Conservation (phyloP, 1,140 invertebrate species). For the Apis florea region DNA sequence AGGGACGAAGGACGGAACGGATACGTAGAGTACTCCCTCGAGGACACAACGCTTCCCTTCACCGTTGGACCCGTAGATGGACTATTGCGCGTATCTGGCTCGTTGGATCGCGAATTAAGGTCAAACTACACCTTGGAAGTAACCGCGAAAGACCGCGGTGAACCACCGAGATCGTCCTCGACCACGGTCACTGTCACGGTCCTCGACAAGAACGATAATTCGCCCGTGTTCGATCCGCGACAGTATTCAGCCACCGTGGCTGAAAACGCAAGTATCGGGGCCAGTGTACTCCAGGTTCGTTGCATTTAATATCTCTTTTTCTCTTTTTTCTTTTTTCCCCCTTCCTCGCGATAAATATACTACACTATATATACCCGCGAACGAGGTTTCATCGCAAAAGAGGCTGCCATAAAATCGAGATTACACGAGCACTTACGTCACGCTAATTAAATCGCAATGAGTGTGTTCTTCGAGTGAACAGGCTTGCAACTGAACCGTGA, state of each 20-base stretch:
- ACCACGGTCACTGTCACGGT: slow-evolving; percentile 88
- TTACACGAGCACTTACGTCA: slow-evolving; percentile 6
- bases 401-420: background rate
- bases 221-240: slow-evolving; percentile 92
- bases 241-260: slow-evolving; percentile 93
- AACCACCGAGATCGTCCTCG: slow-evolving; percentile 88
- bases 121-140: slow-evolving; percentile 91
- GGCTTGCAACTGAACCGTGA: background rate
- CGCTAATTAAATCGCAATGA: background rate
- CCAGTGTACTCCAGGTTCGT: slow-evolving; percentile 90
- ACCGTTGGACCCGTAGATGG: slow-evolving; percentile 93
- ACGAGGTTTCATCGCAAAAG: background rate
- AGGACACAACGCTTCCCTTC: slow-evolving; percentile 84
- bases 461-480: background rate
- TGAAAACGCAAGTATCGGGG: slow-evolving; percentile 96
- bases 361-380: background rate
- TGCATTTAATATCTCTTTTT: background rate
- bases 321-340: background rate
- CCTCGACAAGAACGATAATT: slow-evolving; percentile 96
- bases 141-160: slow-evolving; percentile 93
- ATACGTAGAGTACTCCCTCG: slow-evolving; percentile 93
- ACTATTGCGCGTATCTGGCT: slow-evolving; percentile 88
- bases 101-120: slow-evolving; percentile 91
- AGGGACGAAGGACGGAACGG: slow-evolving; percentile 96
- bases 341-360: background rate